phyloP scores from a whole-genome alignment of 2,888 invertebrate species.

The Metacarcinus magister region DNA sequence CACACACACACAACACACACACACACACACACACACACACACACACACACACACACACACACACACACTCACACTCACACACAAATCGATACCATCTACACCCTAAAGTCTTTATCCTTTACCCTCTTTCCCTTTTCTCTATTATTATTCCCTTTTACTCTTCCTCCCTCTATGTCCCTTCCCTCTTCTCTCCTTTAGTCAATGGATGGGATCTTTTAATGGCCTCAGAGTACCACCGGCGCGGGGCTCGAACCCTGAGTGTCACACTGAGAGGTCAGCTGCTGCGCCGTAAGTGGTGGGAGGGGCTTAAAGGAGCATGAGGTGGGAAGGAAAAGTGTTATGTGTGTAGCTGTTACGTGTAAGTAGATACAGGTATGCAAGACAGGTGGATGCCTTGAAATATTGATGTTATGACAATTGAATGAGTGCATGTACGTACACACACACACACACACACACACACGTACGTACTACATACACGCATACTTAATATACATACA shows the following conservation, averaged over 20 bases:
- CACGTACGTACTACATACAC: no score
- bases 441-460: background rate
- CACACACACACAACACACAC: no score
- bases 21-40: conserved; percentile 32
- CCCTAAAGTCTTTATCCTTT: background rate
- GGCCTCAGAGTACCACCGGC: background rate
- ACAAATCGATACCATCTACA: background rate
- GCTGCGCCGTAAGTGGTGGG: background rate
- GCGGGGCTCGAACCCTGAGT: background rate
- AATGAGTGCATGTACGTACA: background rate
- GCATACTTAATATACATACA: no score
- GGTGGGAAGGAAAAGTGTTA: background rate
- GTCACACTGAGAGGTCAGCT: background rate
- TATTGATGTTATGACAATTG: background rate
- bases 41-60: conserved; percentile 41
- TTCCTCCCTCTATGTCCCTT: background rate
- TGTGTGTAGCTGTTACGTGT: background rate
- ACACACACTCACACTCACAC: conserved; percentile 36
- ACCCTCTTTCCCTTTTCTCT: background rate
- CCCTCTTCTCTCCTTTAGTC: background rate
- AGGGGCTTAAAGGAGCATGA: background rate
- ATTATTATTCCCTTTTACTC: background rate
- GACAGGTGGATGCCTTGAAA: background rate
- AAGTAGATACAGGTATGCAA: background rate
- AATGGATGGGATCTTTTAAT: background rate